Base-by-base conservation (phyloP, 1,140 invertebrate species). In the Caenorhabditis tropicalis region DNA sequence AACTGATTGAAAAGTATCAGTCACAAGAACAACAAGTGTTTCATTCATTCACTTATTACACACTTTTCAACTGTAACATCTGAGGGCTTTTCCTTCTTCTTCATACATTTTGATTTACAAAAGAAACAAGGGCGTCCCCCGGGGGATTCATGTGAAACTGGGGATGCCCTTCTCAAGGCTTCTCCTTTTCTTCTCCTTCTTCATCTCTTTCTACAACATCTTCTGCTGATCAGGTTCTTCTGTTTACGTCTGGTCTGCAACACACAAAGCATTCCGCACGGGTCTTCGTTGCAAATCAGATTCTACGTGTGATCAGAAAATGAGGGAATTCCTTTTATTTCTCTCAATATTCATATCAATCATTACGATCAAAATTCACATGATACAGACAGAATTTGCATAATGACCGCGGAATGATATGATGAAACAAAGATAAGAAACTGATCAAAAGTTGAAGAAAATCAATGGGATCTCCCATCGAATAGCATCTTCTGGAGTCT, bases 11-110 rank as follows among this genome's bases (percentile, higher is more conserved):
- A 58, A 15, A 74, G 15, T 74, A 74, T 43, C 36, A 46, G 36
- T 74, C 43, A 33, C 65, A 74, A 74, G 65, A 74, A 74, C 36
- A 74, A 74, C 65, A 74, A 74, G 36, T 74, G 65, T 46, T 21
- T 65, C 29, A 33, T 65, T 74, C 65, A 74, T 74, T 56, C 53
- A 56, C 53, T 74, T 74, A 43, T 74, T 74, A 74, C 65, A 74
- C 65, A 74, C 10, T 43, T 12, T 0, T 19, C 12, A 24, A 74
- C 36, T 74, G 65, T 74, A 74, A 74, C 36, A 43, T 74, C 65
- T 74, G 65, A 10, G 65, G 65, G n/a, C 65, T 46, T 74, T 74
- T 46, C 36, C 36, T 43, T 74, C 36, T 74, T 43, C n/a, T 10
- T 21, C 16, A 4, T 24, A 36, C 43, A 12, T 27, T 74, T 43